These are phyloP conservation scores for Melitaea athalia DNA, from an alignment of 2,888 invertebrate genomes.

Conservation along the genomic window DNA sequence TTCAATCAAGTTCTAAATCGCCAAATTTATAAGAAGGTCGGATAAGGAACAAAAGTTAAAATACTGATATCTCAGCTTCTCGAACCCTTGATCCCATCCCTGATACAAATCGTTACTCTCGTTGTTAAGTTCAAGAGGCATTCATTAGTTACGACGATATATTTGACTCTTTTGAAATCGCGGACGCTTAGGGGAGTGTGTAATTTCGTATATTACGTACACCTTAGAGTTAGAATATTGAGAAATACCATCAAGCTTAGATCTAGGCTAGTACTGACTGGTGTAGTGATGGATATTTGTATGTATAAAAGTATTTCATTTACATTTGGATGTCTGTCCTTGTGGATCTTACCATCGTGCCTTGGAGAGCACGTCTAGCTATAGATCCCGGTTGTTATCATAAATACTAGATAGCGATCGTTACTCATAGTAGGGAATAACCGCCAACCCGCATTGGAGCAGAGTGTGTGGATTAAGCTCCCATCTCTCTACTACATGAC, in stretches of 20 bases:
- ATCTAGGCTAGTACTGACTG: background rate
- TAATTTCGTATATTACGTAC: constrained; percentile 36
- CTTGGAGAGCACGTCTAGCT: no score
- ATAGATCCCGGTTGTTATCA: no score
- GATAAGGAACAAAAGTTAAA: background rate
- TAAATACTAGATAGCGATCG: no score
- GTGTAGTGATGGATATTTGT: no score
- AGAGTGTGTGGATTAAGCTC: no score
- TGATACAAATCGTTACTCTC: constrained; percentile 20
- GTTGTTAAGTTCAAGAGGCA: constrained; percentile 39
- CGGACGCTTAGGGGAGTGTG: constrained; percentile 28
- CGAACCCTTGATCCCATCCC: background rate
- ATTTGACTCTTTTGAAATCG: constrained; percentile 45
- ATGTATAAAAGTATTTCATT: no score
- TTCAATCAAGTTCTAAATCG: no score
- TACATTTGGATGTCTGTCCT: background rate
- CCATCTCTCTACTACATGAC: no score
- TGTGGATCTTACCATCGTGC: no score
- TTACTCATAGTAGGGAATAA: no score
- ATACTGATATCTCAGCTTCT: background rate
- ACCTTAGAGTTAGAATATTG: background rate
- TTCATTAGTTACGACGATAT: constrained; percentile 48
- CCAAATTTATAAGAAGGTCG: no score
- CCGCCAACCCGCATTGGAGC: no score
- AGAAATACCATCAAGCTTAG: background rate